Base-by-base conservation (phyloP, 2,113 vertebrate genomes). In the Peromyscus leucopus region DNA sequence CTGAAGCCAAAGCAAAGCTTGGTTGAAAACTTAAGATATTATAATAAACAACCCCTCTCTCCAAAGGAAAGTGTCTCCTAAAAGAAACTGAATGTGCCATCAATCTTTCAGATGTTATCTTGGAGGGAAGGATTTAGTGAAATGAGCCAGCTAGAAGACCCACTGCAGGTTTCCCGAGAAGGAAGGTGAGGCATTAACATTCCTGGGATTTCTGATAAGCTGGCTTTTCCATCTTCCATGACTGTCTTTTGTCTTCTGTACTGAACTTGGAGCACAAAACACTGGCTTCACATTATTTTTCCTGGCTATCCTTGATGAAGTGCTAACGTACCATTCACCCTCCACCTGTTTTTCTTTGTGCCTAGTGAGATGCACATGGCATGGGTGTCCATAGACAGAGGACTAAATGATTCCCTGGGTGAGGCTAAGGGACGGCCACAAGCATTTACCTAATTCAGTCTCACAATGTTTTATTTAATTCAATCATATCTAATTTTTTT, bases 1-100 rank as follows among this genome's bases (percentile, higher is more conserved):
- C 65, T 75, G 91, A 84, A 97, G 90, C 91, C 92, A 95, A 95
- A 91, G 94, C 86, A 96, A 90, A 93, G 76, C 51, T 94, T 93
- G 65, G 48, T 75, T 96, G 88, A 96, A 94, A 92, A 48, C 80
- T 80, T 90, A 93, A 94, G 67, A 95, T 39, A 93, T 80, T 74
- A 57, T 59, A 95, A 96, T 80, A 93, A 94, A 94, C 55, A 91
- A 61, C 95, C 82, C 12, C 78, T 96, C 74, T 26, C 84, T 79
- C 76, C 69, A 51, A 51, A 84, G 74, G 42, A 61, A 96, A 61
- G 15, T 36, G 71, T 96, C 69, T 76, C 72, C 24, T 83, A 15
- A 93, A 74, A 90, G 65, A 96, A 85, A 97, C 19, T 4, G 17
- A 86, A 96, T 87, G 6, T 15, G 55, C 67, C 74, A 57, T 82